Base-by-base conservation (phyloP, 1,140 invertebrate genomes). In the Cotesia chilonis region DNA sequence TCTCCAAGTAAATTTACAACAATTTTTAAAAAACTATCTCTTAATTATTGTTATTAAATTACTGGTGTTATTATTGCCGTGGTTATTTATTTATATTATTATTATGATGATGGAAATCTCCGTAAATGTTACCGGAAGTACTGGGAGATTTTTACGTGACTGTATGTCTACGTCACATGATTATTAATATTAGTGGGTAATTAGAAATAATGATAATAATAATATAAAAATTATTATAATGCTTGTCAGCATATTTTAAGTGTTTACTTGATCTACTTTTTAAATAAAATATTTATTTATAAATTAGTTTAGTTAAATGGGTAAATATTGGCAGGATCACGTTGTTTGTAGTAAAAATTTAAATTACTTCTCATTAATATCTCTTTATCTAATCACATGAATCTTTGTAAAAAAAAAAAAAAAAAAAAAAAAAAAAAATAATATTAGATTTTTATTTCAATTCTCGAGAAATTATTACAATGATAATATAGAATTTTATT, bases 81-180 rank as follows among this genome's bases (percentile, higher is more conserved):
- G 6, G 41, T 47, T 47, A 47, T 47, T 47, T 47, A 55, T 17
- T 55, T 55, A 14, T 55, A 55, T 55, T 55, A 55, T 55, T 55
- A 55, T 55, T 9, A 55, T 55, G 12, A 55, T 55, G 12, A 55
- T 55, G 12, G 54, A 55, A 55, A 55, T 14, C 20, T 60, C 59
- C 10, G 20, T 36, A 60, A 36, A 60, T 37, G 60, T 70, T 70
- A 70, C 68, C 68, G 68, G 68, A 70, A 70, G 68, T 61, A 6
- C 57, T 47, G 20, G 38, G 47, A 52, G 65, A 70, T 70, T 70
- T 47, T 70, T 14, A 70, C 20, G 59, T 57, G 68, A 71, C 59
- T 55, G 52, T 71, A 65, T 64, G 20, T 54, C 69, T 63, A 63
- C 68, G 59, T 60, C 55, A 59, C 55, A 59, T 54, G 41, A 35